Evolutionary conservation across 1,140 invertebrate genomes (phyloP), one percentile per base, ranked within the genome.

Genomic region (Pristionchus pacificus): DNA sequence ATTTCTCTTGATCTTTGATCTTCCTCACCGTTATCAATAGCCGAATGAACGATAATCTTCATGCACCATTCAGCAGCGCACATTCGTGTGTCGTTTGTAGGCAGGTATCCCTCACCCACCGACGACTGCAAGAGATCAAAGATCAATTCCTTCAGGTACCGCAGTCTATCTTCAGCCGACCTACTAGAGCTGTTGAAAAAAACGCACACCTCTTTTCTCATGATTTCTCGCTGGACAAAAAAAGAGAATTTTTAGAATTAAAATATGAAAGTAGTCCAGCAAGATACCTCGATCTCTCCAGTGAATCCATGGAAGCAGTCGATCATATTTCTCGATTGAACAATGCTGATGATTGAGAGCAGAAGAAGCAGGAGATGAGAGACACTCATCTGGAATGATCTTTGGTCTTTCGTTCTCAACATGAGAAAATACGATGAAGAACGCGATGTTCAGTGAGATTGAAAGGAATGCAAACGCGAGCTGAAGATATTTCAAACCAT

Each of bases 221-320:
- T 24, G 27, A 59, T 30, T 60, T 31, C 57, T 27, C 33, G 1
- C 6, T 27, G n/a, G 25, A 27, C 24, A 33, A 3, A 55, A 67
- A 13, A 49, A 27, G 49, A 19, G 24, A 57, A n/a, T 61, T 61
- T 61, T n/a, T 61, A 57, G 24, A 14, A 57, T 14, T 57, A 24
- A 57, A 57, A 57, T 57, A 57, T 65, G 29, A 30, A 14, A 65
- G 33, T 30, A 30, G 6, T 2, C 61, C 2, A 27, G 38, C 19
- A 0, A 55, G 25, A 61, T 0, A 72, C 70, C 70, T 72, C 63
- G 58, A 72, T 72, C 49, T 55, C 30, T 32, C 70, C 70, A 0
- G 61, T 49, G 28, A 72, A 72, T 66, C 70, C 70, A 61, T 49
- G 25, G 19, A 72, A 63, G 55, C 70, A 72, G 59, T 72, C 70